Conservation (phyloP, 2,888 invertebrate species). For the Xestoiulus laeticollis region DNA sequence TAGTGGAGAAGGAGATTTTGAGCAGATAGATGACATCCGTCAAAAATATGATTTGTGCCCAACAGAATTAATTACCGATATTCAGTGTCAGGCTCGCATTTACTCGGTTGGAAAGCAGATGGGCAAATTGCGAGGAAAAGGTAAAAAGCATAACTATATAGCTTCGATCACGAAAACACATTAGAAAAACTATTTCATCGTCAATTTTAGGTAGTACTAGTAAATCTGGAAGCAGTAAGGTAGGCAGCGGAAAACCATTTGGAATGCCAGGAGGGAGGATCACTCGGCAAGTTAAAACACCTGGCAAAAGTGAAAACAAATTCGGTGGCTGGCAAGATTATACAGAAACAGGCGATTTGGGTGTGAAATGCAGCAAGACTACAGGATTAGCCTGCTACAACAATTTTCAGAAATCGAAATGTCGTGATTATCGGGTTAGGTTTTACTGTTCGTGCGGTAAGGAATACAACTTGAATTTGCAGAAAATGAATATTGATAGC, state of each 20-base stretch:
- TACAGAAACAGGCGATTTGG: conserved; percentile 58
- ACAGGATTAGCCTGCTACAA: conserved; percentile 58
- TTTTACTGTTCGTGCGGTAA: conserved; percentile 58
- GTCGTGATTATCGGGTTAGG: conserved; percentile 57
- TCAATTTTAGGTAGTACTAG: not conserved
- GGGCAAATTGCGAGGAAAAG: not conserved
- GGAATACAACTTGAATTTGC: not conserved
- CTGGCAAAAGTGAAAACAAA: not conserved
- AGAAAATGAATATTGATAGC: too few species aligned
- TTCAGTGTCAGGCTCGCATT: conserved; percentile 59
- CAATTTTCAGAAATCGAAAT: conserved; percentile 55
- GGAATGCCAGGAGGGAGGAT: not conserved
- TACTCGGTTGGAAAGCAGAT: conserved; percentile 49
- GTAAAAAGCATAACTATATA: not conserved
- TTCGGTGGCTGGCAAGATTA: conserved; percentile 57
- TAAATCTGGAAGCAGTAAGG: not conserved
- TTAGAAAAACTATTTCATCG: not conserved
- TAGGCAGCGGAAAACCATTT: not conserved
- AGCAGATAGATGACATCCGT: conserved; percentile 59
- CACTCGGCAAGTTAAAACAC: not conserved
- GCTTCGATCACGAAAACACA: not conserved
- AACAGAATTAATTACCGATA: conserved; percentile 58
- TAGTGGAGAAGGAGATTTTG: conserved; percentile 59
- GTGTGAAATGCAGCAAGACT: conserved; percentile 58
- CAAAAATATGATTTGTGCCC: conserved; percentile 58